phyloP scores from a whole-genome alignment of 2,113 vertebrate species.

The Vidua chalybeata region DNA sequence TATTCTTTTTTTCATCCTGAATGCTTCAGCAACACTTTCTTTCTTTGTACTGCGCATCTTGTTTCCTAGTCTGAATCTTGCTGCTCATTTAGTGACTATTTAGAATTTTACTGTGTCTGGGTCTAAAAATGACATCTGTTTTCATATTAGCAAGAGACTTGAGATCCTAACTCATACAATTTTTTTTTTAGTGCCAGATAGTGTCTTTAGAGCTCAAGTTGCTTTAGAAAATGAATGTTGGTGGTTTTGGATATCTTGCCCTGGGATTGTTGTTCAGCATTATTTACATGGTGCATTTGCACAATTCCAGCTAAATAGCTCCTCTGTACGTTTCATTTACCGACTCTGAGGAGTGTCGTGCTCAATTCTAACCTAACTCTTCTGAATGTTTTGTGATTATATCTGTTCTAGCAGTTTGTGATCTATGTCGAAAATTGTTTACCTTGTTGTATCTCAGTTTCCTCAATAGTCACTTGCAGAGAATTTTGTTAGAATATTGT shows the following conservation, averaged over 20 bases:
- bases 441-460: background rate
- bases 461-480: background rate
- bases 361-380: background rate
- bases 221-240: background rate
- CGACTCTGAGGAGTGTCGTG: background rate
- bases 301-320: background rate
- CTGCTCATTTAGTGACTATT: background rate
- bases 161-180: background rate
- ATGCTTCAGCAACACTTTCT: background rate
- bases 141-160: background rate
- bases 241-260: background rate
- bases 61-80: background rate
- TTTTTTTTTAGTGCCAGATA: background rate
- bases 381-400: background rate
- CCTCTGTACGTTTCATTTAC: background rate
- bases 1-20: background rate
- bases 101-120: background rate
- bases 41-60: background rate
- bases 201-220: background rate
- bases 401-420: background rate
- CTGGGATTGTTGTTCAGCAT: background rate
- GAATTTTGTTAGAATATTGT: background rate
- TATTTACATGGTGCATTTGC: background rate
- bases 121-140: constrained; percentile 10
- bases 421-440: background rate